Evolutionary conservation across 2,888 invertebrate genomes (phyloP), one percentile per base, ranked within the genome.

Genomic region (Caenorhabditis afra): DNA sequence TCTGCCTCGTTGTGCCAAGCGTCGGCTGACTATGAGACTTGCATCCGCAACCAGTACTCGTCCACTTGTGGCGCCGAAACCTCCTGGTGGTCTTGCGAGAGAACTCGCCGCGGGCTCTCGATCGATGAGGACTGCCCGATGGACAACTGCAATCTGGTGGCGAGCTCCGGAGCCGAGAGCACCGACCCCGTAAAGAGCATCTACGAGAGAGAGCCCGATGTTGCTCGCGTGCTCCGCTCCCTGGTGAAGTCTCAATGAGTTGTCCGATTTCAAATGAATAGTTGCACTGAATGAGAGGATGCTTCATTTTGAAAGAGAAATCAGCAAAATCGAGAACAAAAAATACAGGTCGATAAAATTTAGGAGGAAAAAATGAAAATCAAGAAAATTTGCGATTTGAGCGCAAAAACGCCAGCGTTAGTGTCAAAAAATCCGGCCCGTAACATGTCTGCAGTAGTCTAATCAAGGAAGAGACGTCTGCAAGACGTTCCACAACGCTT

Each of bases 81-180:
- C 5, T 80, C 82, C 0, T 82, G 82, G 82, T 82, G 82, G 82
- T 47, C 64, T 10, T 82, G 82, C 47, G 82, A 82, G 23, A 18
- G 82, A 22, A 77, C 77, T 11, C 73, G 82, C n/a, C 71, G 76
- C 2, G 79, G 77, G n/a, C 22, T 61, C 12, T 68, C 57, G 11
- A 52, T 82, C 14, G 70, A 82, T 37, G 52, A 74, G n/a, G 57
- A 58, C 11, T 82, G 82, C n/a, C 82, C 82, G n/a, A 44, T 20
- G 7, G 70, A 68, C 35, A 47, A 22, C 18, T 81, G 81, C 53
- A 73, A 44, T 35, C 12, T 64, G 55, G 71, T 55, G 49, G 23
- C 57, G 11, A n/a, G 14, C 44, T 55, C 29, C 29, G 45, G 53
- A 0, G 16, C 23, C 14, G n/a, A 29, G 14, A 37, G n/a, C 37